These are phyloP conservation scores for Subanguina moxae DNA, from an alignment of 1,140 invertebrate species.

Conservation along the genomic window DNA sequence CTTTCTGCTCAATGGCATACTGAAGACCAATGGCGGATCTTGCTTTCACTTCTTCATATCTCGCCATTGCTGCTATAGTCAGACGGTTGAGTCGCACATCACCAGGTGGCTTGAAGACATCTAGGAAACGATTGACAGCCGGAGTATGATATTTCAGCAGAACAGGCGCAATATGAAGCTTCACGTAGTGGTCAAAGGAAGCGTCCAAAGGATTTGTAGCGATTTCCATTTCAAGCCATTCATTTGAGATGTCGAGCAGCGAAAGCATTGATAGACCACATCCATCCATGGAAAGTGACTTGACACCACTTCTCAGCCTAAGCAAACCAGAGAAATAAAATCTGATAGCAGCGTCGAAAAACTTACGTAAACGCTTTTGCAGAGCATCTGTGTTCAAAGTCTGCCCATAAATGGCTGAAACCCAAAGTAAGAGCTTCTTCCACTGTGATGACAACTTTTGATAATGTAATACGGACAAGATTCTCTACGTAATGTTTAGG, in stretches of 20 bases:
- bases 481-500: slow-evolving; percentile 59
- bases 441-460: slow-evolving; percentile 45
- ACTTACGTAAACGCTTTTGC: slow-evolving; percentile 68
- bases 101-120: slow-evolving; percentile 72
- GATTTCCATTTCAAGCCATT: slow-evolving; percentile 82
- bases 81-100: slow-evolving; percentile 71
- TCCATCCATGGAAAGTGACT: slow-evolving; percentile 59
- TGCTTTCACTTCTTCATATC: slow-evolving; percentile 77
- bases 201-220: slow-evolving; percentile 62
- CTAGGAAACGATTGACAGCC: slow-evolving; percentile 61
- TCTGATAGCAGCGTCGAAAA: slow-evolving; percentile 1
- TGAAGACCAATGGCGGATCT: slow-evolving; percentile 68
- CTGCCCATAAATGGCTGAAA: slow-evolving; percentile 68
- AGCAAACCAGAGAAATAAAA: too few species aligned
- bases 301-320: slow-evolving; percentile 61
- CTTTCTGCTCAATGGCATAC: slow-evolving; percentile 81
- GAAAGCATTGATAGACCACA: slow-evolving; percentile 42
- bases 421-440: slow-evolving; percentile 59
- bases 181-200: slow-evolving; percentile 76
- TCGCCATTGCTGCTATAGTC: slow-evolving; percentile 69
- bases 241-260: slow-evolving; percentile 65
- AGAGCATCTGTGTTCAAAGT: slow-evolving; percentile 72
- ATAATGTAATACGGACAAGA: slow-evolving; percentile 42
- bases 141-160: slow-evolving; percentile 57
- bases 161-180: slow-evolving; percentile 45